A percentile compares a stretch with the other conserved stretches of the same genome.
Conservation (phyloP, 2,797 vertebrate species). For the Centroberyx gerrardi region DNA sequence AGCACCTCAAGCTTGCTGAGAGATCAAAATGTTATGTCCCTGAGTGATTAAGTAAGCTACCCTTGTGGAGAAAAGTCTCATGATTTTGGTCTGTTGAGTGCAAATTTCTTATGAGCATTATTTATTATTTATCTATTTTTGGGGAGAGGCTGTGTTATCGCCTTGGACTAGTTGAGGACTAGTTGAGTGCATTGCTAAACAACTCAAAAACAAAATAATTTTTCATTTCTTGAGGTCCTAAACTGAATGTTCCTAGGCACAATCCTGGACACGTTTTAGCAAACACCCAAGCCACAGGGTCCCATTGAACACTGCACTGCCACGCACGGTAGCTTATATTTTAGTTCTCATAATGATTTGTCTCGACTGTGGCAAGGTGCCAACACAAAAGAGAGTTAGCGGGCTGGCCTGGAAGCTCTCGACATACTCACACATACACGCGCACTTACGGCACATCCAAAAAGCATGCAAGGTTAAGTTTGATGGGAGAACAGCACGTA, state of each 20-base stretch:
- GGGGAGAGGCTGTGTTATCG: neutral
- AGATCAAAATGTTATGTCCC: constrained; percentile 30
- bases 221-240: too few species aligned
- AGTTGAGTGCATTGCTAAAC: neutral
- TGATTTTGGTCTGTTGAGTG: constrained; percentile 3
- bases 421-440: neutral
- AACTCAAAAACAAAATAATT: neutral
- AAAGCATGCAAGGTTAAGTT: constrained; percentile 56
- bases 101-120: neutral
- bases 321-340: neutral
- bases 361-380: constrained; percentile 24
- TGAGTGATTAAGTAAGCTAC: neutral
- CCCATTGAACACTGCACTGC: constrained; percentile 1
- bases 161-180: neutral
- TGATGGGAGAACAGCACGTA: constrained; percentile 45
- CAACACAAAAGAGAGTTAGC: constrained; percentile 19
- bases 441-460: too few species aligned
- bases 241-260: neutral
- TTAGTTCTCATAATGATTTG: constrained; percentile 8
- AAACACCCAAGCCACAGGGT: neutral
- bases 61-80: neutral
- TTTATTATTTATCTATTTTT: constrained; percentile 1
- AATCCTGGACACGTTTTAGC: neutral
- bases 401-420: neutral
- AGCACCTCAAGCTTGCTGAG: constrained; percentile 14